Evolutionary conservation across 1,140 invertebrate species (phyloP).

Genomic region (Nymphalis io): DNA sequence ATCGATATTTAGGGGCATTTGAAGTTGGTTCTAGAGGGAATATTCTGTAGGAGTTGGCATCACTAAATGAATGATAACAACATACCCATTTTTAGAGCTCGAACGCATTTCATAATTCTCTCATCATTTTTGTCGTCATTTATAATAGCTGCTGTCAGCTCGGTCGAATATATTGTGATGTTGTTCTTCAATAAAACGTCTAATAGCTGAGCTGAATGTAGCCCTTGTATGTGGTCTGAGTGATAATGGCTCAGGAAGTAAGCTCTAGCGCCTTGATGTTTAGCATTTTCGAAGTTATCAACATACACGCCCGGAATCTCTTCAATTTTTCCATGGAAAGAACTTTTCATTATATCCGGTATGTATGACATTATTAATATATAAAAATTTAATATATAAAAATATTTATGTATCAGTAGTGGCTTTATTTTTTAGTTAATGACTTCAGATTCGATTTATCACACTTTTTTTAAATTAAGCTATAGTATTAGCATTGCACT

Average conservation of each 20-base stretch:
- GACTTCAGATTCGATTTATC: too few relatives aligned
- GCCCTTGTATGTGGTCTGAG: constrained; percentile 84
- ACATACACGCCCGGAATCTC: constrained; percentile 84
- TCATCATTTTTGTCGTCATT: constrained; percentile 42
- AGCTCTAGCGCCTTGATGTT: constrained; percentile 77
- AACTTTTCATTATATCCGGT: constrained; percentile 69
- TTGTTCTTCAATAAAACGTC: constrained; percentile 48
- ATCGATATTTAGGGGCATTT: too few relatives aligned
- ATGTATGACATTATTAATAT: too few relatives aligned
- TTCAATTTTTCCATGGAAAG: constrained; percentile 82
- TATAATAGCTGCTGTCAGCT: constrained; percentile 71
- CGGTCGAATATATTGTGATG: constrained; percentile 72
- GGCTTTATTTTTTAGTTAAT: too few relatives aligned
- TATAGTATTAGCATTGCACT: too few relatives aligned
- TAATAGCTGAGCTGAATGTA: constrained; percentile 56
- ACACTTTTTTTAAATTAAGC: too few relatives aligned
- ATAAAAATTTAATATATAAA: too few relatives aligned
- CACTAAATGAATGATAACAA: too few relatives aligned
- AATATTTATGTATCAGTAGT: too few relatives aligned
- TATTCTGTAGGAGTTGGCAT: too few relatives aligned
- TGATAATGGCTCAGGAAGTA: constrained; percentile 87
- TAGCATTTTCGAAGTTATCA: constrained; percentile 81
- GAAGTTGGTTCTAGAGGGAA: too few relatives aligned
- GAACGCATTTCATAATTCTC: constrained; percentile 43
- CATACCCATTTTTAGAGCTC: constrained; percentile 51